Conservation (phyloP, 2,888 invertebrate genomes). For the Athalia cordata region DNA sequence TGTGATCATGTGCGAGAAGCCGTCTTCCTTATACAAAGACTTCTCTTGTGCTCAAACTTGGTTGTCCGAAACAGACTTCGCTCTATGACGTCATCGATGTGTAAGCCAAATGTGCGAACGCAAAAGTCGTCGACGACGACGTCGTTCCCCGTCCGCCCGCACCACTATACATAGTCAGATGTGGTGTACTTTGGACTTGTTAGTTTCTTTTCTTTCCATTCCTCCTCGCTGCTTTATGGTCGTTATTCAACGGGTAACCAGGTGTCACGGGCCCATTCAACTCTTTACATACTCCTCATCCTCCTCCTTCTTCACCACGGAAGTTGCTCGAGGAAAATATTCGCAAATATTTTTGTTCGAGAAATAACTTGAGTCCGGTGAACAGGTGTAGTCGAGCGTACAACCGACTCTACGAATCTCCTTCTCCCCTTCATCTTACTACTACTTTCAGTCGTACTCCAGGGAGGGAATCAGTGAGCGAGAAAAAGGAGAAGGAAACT, state of each 20-base stretch:
- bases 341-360: conserved; percentile 20
- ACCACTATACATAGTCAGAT: background rate
- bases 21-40: conserved; percentile 32
- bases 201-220: background rate
- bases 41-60: conserved; percentile 23
- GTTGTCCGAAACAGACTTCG: conserved; percentile 33
- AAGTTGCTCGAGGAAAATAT: background rate
- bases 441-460: too few relatives aligned
- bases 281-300: background rate
- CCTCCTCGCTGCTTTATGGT: background rate
- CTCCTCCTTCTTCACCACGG: background rate
- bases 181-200: background rate
- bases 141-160: background rate
- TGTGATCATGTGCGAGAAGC: background rate
- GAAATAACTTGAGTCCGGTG: conserved; percentile 29
- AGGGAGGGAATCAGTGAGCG: background rate
- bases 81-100: conserved; percentile 38
- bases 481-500: conserved; percentile 8
- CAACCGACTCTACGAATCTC: conserved; percentile 2
- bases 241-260: conserved; percentile 23
- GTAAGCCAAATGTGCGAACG: conserved; percentile 20
- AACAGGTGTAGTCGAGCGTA: conserved; percentile 37
- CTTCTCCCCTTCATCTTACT: background rate
- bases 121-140: background rate
- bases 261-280: conserved; percentile 23